These are phyloP conservation scores for Tribolium freemani DNA, from an alignment of 2,888 invertebrate genomes.

Conservation along the genomic window DNA sequence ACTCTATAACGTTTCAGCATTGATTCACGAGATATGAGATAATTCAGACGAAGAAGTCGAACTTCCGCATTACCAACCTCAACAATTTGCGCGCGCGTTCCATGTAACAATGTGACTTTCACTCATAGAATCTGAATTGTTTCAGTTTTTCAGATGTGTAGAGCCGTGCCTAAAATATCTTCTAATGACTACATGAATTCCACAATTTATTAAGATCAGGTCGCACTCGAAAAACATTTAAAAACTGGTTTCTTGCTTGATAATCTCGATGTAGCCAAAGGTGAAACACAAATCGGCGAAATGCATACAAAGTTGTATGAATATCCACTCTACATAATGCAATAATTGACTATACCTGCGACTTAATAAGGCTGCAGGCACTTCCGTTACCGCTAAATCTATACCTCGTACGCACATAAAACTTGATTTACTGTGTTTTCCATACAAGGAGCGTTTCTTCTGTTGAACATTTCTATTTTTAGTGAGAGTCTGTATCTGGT, in stretches of 20 bases:
- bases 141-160: background rate
- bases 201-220: background rate
- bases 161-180: background rate
- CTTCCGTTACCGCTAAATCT: background rate
- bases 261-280: background rate
- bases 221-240: background rate
- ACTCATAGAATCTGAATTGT: conserved; percentile 1
- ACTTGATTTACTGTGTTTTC: background rate
- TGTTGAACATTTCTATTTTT: background rate
- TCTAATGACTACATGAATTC: background rate
- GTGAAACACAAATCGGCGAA: background rate
- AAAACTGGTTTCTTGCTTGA: background rate
- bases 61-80: conserved; percentile 18
- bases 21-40: conserved; percentile 20
- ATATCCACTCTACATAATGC: background rate
- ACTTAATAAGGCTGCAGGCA: background rate
- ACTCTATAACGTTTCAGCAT: background rate
- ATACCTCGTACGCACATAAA: background rate
- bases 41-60: conserved; percentile 8
- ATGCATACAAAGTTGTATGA: background rate
- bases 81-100: background rate
- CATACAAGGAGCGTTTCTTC: background rate
- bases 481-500: background rate
- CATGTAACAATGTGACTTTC: conserved; percentile 14
- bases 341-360: background rate